Base-by-base conservation (phyloP, 2,888 invertebrate species). In the Amphipoea lucens region DNA sequence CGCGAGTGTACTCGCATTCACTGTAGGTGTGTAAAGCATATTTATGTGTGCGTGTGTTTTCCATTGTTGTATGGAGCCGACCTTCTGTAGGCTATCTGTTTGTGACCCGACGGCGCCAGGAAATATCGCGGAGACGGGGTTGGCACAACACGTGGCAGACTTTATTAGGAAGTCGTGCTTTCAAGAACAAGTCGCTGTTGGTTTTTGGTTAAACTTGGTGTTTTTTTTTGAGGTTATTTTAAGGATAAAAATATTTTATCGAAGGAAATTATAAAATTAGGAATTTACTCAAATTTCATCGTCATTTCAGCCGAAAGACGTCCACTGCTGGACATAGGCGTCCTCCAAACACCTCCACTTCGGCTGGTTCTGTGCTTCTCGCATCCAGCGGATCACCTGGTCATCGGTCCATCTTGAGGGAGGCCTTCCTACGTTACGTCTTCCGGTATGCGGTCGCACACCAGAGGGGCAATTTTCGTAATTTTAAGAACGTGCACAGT, bases 161-260 rank as follows among this genome's bases (percentile, higher is more conserved):
- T 81, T 81, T 81, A 80, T 69, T 40, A 29, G 29, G 36, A 48
- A 69, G 6, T 29, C 48, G 48, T 81, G 74, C 36, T 54, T 62
- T 45, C 23, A 3, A 17, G 40, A 14, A 40, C 2, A 57, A 45
- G 17, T n/a, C 45, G 36, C n/a, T 14, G 20, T 54, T 29, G 4
- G 23, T 17, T 42, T 29, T 23, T 51, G 7, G 17, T 36, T 40
- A 17, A 20, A 14, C 11, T 51, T 67, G 14, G 60, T 51, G 5
- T 11, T 42, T 57, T 71, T 71, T 79, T 9, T 40, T 66, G 5
- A 72, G 2, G 23, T 4, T 45, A 20, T 29, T 67, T 29, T 45
- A 6, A 40, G 29, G 0, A 29, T 29, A 29, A 20, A 51, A 4
- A 14, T 51, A 71, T 71, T 40, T 40, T n/a, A 5, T 40, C 5